Evolutionary conservation across 2,888 invertebrate species (phyloP).

Genomic region (Athetis lepigone): DNA sequence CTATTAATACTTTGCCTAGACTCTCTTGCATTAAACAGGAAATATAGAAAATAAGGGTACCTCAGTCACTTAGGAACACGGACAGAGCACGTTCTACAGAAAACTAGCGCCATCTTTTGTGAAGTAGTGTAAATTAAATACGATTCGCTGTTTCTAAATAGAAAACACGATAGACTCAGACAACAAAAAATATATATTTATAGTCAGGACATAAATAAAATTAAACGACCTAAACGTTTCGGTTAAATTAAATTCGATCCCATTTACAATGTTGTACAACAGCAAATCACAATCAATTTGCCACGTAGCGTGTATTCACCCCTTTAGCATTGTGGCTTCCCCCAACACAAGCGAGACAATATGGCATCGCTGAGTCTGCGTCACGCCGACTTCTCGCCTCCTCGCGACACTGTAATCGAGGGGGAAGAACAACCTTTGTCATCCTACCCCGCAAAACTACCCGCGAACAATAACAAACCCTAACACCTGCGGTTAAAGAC

Average conservation of each 20-base stretch:
- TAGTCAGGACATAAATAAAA: constrained; percentile 45
- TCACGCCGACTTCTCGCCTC: constrained; percentile 85
- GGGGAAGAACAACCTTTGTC: constrained; percentile 87
- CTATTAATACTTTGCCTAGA: too few species aligned
- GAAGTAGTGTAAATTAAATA: constrained; percentile 34
- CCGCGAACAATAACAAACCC: constrained; percentile 56
- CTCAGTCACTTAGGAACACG: too few species aligned
- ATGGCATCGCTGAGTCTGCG: constrained; percentile 88
- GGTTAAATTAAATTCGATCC: constrained; percentile 77
- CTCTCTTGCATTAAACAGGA: background rate
- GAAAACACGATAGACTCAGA: constrained; percentile 20
- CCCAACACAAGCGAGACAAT: constrained; percentile 78
- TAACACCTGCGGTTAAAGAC: constrained; percentile 47
- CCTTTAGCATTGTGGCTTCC: constrained; percentile 76
- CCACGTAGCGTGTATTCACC: constrained; percentile 81
- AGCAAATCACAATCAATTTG: constrained; percentile 87
- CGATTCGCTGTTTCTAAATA: background rate
- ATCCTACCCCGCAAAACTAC: constrained; percentile 76
- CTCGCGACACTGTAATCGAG: constrained; percentile 83
- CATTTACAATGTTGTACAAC: constrained; percentile 78
- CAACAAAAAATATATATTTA: constrained; percentile 27
- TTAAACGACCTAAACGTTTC: constrained; percentile 68
- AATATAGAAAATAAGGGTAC: background rate
- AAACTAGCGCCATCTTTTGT: constrained; percentile 69
- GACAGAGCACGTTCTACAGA: background rate